phyloP scores from a whole-genome alignment of 30 jellyfish, hydroid and myxozoan genomes.

The Chironex yamaguchii region DNA sequence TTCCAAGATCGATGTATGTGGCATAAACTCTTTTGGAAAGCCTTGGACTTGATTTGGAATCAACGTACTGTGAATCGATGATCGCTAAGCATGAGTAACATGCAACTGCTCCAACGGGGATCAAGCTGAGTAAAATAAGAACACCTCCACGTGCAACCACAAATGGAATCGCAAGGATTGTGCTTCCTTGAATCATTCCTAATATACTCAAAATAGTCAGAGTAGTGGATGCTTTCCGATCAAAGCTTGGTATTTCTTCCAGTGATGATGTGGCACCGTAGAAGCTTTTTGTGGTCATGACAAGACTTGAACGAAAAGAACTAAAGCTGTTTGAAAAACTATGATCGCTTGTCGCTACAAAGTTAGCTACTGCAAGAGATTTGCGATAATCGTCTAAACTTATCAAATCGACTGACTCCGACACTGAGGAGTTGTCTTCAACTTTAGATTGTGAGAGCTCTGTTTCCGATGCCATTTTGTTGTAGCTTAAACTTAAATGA shows the following conservation, averaged over 20 bases:
- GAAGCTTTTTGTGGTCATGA: too few relatives aligned
- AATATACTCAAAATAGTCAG: conserved; percentile 33
- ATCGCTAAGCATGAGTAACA: conserved; percentile 57
- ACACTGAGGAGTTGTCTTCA: too few relatives aligned
- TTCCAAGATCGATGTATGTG: conserved; percentile 72
- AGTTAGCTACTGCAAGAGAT: too few relatives aligned
- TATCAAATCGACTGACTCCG: too few relatives aligned
- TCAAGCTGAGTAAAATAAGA: background rate
- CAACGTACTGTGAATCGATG: conserved; percentile 68
- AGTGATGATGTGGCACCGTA: conserved; percentile 59
- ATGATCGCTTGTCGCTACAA: too few relatives aligned
- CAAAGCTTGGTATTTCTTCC: conserved; percentile 52
- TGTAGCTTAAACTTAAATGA: too few relatives aligned
- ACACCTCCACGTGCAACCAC: conserved; percentile 66
- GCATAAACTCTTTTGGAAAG: conserved; percentile 45
- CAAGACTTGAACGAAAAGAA: too few relatives aligned
- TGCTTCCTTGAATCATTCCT: conserved; percentile 68
- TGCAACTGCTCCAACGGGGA: conserved; percentile 23
- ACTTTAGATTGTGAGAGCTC: too few relatives aligned
- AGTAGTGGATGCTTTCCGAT: conserved; percentile 61
- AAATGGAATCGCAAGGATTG: conserved; percentile 74
- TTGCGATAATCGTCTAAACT: too few relatives aligned
- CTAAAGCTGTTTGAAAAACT: too few relatives aligned
- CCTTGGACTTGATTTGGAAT: conserved; percentile 59
- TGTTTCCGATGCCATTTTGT: too few relatives aligned